Percentiles rank a stretch among this genome's conserved stretches.
Conservation (phyloP, 2,797 vertebrate species). For the Salarias fasciatus region DNA sequence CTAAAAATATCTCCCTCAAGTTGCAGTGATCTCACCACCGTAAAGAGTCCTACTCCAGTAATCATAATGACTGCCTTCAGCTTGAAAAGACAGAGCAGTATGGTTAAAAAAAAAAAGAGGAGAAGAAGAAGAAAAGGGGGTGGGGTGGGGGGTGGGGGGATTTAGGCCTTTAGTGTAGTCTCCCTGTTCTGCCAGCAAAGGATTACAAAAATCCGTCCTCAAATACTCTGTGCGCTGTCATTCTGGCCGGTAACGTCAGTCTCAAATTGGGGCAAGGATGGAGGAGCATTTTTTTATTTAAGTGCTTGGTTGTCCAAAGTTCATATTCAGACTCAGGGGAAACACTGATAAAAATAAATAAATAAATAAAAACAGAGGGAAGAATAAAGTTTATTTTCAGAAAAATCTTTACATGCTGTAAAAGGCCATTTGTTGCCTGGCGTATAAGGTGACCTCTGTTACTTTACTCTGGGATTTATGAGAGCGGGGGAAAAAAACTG, state of each 20-base stretch:
- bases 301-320: conserved; percentile 56
- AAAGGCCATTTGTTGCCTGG: conserved; percentile 74
- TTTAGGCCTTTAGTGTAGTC: conserved; percentile 45
- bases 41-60: conserved; percentile 37
- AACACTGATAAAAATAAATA: conserved; percentile 45
- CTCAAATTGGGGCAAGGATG: conserved; percentile 58
- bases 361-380: conserved; percentile 17
- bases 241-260: conserved; percentile 51
- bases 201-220: conserved; percentile 72
- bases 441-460: conserved; percentile 77
- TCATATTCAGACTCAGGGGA: conserved; percentile 48
- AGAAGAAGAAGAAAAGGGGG: conserved; percentile 1
- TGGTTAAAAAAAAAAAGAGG: neutral
- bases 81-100: conserved; percentile 48
- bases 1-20: conserved; percentile 64
- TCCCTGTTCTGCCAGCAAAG: conserved; percentile 54
- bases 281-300: conserved; percentile 49
- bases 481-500: conserved; percentile 60
- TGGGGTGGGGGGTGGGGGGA: too few relatives aligned
- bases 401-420: conserved; percentile 68
- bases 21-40: conserved; percentile 49
- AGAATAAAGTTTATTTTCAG: conserved; percentile 67
- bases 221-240: conserved; percentile 63
- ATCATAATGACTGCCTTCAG: conserved; percentile 59
- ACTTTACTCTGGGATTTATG: conserved; percentile 74